phyloP scores from a whole-genome alignment of 2,113 vertebrate species.

The Megaptera novaeangliae region DNA sequence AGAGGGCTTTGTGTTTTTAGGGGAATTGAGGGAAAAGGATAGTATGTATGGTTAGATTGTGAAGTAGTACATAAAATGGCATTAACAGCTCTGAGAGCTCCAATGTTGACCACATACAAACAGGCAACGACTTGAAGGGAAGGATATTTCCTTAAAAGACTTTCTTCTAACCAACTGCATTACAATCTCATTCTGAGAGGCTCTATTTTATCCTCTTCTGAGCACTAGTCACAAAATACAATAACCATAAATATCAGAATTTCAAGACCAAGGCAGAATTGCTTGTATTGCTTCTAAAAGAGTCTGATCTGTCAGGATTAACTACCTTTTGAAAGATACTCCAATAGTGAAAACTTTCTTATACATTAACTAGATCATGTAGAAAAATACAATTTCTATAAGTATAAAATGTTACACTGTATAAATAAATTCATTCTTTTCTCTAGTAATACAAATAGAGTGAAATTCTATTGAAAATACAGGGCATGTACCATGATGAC shows the following conservation, averaged over 20 bases:
- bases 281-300: background rate
- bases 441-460: slow-evolving; percentile 47
- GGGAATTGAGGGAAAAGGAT: background rate
- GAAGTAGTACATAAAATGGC: slow-evolving; percentile 6
- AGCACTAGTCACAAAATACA: slow-evolving; percentile 45
- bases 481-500: background rate
- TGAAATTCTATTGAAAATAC: slow-evolving; percentile 38
- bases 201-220: slow-evolving; percentile 44
- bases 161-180: slow-evolving; percentile 40
- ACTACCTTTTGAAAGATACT: background rate
- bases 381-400: background rate
- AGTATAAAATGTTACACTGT: slow-evolving; percentile 31
- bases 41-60: background rate
- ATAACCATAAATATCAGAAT: slow-evolving; percentile 19
- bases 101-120: background rate
- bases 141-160: slow-evolving; percentile 13
- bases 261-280: slow-evolving; percentile 14
- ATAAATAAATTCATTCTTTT: slow-evolving; percentile 66
- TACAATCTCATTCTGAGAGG: slow-evolving; percentile 28
- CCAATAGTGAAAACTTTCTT: background rate
- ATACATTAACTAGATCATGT: background rate
- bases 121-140: background rate
- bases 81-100: background rate
- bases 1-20: slow-evolving; percentile 13
- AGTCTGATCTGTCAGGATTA: slow-evolving; percentile 28